A percentile compares a stretch with the other conserved stretches of the same genome.
Conservation (phyloP, 1,140 invertebrate genomes). For the Calliopsis andreniformis region DNA sequence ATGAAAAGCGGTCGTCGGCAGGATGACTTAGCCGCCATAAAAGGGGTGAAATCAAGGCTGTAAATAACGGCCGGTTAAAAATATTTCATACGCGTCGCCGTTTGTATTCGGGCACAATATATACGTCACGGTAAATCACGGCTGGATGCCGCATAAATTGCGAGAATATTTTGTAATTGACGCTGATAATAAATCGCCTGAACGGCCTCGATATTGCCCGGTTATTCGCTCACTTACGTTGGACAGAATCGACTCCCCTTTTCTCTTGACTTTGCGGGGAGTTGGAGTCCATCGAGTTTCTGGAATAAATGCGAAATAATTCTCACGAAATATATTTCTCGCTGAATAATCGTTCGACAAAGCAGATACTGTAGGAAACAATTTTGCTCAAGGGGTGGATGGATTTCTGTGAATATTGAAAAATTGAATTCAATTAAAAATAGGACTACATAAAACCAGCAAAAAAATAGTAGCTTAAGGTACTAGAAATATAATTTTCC, state of each 20-base stretch:
- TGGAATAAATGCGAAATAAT: not conserved
- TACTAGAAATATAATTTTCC: too few species aligned
- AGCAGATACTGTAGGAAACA: not conserved
- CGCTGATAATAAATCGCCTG: conserved; percentile 17
- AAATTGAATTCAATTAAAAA: too few species aligned
- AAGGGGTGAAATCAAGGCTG: conserved; percentile 8
- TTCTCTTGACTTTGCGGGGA: too few species aligned
- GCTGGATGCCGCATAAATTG: conserved; percentile 29
- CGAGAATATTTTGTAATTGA: conserved; percentile 29
- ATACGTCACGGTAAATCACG: conserved; percentile 26
- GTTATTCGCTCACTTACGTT: not conserved
- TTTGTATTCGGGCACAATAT: not conserved
- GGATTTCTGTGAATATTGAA: too few species aligned
- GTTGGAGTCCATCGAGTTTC: conserved; percentile 5
- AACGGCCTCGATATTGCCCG: not conserved
- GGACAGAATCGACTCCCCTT: not conserved
- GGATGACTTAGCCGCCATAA: not conserved
- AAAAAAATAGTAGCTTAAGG: too few species aligned
- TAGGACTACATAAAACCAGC: too few species aligned
- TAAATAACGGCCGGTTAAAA: conserved; percentile 37
- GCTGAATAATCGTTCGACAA: not conserved
- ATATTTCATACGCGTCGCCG: conserved; percentile 21
- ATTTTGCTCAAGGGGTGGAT: not conserved
- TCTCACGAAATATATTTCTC: conserved; percentile 1
- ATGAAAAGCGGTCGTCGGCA: not conserved